Conservation (phyloP, 2,113 vertebrate species). For the Actenoides lindsayi region DNA sequence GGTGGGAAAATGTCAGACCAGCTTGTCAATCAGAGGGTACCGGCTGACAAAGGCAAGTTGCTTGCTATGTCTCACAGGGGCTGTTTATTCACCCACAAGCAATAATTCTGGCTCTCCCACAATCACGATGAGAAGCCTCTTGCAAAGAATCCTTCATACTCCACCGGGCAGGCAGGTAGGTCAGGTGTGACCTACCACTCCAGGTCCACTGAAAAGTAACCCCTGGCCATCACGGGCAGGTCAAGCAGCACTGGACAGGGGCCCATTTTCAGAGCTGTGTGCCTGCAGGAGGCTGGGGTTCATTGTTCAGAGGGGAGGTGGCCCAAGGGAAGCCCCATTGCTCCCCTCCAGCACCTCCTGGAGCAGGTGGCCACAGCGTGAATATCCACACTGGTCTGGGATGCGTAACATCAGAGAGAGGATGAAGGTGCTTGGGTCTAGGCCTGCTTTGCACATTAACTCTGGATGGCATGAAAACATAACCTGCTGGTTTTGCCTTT, state of each 20-base stretch:
- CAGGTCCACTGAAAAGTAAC: neutral
- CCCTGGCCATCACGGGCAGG: neutral
- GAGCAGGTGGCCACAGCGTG: accelerated
- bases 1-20: neutral
- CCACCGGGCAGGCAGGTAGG: neutral
- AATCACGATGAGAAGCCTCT: accelerated
- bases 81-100: neutral
- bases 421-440: neutral
- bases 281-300: neutral
- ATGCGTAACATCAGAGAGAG: neutral
- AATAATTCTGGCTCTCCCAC: neutral
- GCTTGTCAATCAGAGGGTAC: neutral
- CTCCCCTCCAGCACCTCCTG: neutral
- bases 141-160: neutral
- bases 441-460: neutral
- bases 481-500: neutral
- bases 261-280: neutral
- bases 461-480: neutral
- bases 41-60: neutral
- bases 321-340: neutral
- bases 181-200: neutral
- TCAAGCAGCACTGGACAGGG: neutral
- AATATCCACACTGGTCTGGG: neutral
- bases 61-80: accelerated
- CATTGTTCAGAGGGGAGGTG: neutral